A percentile compares a stretch with the other conserved stretches of the same genome.
phyloP scores from a whole-genome alignment of 2,113 vertebrate genomes.

The Struthidea cinerea region DNA sequence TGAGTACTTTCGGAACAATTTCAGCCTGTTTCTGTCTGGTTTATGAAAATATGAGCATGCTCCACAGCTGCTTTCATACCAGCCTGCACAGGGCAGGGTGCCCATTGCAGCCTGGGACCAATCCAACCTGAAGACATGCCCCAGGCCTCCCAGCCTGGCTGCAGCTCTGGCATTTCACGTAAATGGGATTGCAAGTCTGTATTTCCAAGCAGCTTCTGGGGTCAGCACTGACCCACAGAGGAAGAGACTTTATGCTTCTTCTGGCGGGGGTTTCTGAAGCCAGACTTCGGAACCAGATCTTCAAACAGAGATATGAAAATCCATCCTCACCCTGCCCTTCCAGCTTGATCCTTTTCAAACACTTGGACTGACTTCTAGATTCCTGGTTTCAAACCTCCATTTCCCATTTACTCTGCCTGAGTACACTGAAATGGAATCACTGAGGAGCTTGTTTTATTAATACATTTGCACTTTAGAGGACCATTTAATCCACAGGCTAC shows the following conservation, averaged over 20 bases:
- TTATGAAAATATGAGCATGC: background rate
- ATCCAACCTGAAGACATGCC: background rate
- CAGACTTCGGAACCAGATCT: rapidly evolving
- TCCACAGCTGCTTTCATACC: background rate
- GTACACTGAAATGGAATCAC: background rate
- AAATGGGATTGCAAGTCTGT: background rate
- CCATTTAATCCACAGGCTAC: background rate
- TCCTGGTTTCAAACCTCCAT: background rate
- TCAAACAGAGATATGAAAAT: background rate
- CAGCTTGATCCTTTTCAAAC: background rate
- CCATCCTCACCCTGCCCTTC: background rate
- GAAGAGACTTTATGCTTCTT: background rate
- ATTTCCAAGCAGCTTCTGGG: background rate
- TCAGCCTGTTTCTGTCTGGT: background rate
- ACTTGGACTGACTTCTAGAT: background rate
- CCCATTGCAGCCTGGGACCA: background rate
- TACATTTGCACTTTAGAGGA: background rate
- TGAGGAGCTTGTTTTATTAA: background rate
- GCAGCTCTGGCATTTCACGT: background rate
- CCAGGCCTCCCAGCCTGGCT: background rate
- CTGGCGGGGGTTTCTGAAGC: background rate
- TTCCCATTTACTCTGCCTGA: background rate
- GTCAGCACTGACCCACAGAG: background rate
- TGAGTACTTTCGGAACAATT: background rate
- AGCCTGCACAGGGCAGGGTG: rapidly evolving